Evolutionary conservation across 2,888 invertebrate species (phyloP), one percentile per base, ranked within the genome.

Genomic region (Chymomyza procnemis): DNA sequence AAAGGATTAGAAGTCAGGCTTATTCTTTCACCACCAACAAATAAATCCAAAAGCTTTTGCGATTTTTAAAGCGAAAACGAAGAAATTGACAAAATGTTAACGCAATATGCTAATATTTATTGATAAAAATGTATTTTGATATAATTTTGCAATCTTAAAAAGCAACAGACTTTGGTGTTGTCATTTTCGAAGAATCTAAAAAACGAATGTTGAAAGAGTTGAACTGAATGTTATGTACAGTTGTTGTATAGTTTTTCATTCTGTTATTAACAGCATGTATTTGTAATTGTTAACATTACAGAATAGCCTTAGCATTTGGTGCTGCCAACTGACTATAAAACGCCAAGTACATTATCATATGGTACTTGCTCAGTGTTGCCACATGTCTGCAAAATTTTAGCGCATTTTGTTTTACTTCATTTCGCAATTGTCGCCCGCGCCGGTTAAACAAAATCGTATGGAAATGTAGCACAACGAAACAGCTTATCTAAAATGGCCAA

Each of bases 401-500:
- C 34, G 12, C 34, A 41, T 41, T 41, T 12, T 2, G 34, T 9
- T 41, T 41, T 41, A 41, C 34, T 41, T 12, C 34, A 41, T 41
- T 41, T 41, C 34, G 34, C 34, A 41, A 41, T 41, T 41, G 34
- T 41, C 34, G 12, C 12, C 34, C 50, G 16, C 50, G 50, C 18
- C 50, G 16, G 50, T 50, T 50, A 19, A 50, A 50, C n/a, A n/a
- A 14, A 50, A 1, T 16, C 34, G 9, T 41, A 16, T 18, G 18
- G n/a, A 8, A 18, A 50, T 50, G 50, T 50, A 18, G 50, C 50
- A 18, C 16, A 18, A 48, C 6, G 8, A 41, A 19, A 26, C 1
- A 41, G 34, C 34, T 41, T 41, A 41, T 41, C 14, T 1, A 66
- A 66, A 55, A 89, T 89, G 89, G 76, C 88, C 3, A 90, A 89